Evolutionary conservation across 2,888 invertebrate genomes (phyloP).

Genomic region (Nomada goodeniana): DNA sequence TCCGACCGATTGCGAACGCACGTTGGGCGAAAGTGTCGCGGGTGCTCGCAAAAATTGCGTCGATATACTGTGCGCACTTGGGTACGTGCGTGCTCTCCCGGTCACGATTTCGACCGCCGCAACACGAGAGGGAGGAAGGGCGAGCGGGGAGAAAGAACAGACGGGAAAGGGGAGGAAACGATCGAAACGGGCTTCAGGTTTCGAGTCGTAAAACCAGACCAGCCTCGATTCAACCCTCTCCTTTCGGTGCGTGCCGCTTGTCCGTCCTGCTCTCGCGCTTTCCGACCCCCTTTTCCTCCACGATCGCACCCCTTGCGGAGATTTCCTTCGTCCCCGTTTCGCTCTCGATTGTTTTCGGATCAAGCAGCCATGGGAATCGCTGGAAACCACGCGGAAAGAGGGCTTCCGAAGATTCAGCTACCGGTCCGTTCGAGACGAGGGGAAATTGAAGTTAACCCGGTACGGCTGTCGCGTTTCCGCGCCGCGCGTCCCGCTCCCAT

Average conservation of each 20-base stretch:
- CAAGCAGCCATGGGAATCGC: slow-evolving; percentile 68
- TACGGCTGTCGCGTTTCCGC: background rate
- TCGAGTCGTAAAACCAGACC: slow-evolving; percentile 79
- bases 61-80: slow-evolving; percentile 54
- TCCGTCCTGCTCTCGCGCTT: slow-evolving; percentile 38
- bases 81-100: slow-evolving; percentile 32
- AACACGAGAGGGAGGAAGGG: background rate
- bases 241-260: slow-evolving; percentile 26
- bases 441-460: slow-evolving; percentile 30
- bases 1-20: background rate
- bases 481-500: background rate
- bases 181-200: slow-evolving; percentile 72
- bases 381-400: slow-evolving; percentile 38
- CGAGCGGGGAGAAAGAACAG: background rate
- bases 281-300: slow-evolving; percentile 36
- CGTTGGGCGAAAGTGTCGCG: background rate
- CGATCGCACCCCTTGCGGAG: slow-evolving; percentile 47
- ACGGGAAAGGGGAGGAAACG: background rate
- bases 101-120: slow-evolving; percentile 39
- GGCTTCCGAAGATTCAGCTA: slow-evolving; percentile 34
- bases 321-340: slow-evolving; percentile 60
- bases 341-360: slow-evolving; percentile 67
- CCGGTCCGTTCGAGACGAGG: slow-evolving; percentile 13
- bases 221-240: slow-evolving; percentile 42
- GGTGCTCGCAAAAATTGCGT: slow-evolving; percentile 62